A percentile compares a stretch with the other conserved stretches of the same genome.
Conservation (phyloP, 2,113 vertebrate genomes). For the Heptranchias perlo region DNA sequence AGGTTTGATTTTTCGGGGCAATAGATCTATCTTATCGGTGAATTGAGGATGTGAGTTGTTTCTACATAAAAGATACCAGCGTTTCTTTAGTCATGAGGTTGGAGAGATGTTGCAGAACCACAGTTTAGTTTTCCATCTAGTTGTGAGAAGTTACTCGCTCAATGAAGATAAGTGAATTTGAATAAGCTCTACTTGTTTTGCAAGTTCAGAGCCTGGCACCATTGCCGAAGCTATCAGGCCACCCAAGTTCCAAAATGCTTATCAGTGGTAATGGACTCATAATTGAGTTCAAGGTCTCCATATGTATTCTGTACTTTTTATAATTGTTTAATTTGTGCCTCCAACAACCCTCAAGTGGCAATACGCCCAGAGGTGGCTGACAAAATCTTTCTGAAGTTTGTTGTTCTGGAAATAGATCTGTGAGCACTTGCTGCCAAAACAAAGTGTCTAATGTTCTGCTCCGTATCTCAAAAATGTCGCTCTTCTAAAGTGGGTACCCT, state of each 20-base stretch:
- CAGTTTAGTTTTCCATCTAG: background rate
- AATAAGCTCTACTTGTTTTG: background rate
- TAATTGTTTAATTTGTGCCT: background rate
- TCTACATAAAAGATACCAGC: background rate
- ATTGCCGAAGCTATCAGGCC: background rate
- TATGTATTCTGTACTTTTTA: background rate
- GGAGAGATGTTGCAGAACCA: background rate
- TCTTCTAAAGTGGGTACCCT: background rate
- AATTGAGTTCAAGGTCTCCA: slow-evolving; percentile 21
- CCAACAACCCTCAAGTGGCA: no score
- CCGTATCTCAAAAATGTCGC: background rate
- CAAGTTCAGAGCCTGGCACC: background rate
- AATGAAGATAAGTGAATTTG: background rate
- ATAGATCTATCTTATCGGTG: background rate
- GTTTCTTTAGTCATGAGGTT: background rate
- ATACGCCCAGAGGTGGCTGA: background rate
- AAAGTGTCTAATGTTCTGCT: background rate
- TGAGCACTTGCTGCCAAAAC: background rate
- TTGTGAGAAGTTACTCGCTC: background rate
- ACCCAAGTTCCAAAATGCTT: background rate
- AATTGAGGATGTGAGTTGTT: background rate
- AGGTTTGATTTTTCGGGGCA: background rate
- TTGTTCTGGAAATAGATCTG: slow-evolving; percentile 18
- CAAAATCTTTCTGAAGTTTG: background rate
- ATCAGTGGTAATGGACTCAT: background rate